Evolutionary conservation across 2,888 invertebrate species (phyloP).

Genomic region (Mycalesis mineus): DNA sequence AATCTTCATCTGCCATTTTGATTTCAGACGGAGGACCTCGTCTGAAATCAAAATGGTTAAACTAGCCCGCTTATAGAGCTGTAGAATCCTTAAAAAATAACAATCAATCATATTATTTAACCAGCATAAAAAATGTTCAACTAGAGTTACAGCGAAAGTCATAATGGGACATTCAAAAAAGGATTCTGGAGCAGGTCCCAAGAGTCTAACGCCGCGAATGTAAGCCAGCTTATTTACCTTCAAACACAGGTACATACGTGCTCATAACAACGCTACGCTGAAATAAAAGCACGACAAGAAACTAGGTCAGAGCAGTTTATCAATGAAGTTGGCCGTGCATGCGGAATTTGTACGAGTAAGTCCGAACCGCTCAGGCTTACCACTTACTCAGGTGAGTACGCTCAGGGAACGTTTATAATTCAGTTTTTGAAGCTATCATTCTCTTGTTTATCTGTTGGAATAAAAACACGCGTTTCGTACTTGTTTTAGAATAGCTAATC

Average conservation of each 20-base stretch:
- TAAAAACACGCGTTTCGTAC: no score
- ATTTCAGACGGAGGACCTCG: no score
- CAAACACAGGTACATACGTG: background rate
- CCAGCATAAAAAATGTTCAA: no score
- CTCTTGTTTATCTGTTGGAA: background rate
- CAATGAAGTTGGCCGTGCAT: constrained; percentile 12
- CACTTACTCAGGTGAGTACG: constrained; percentile 8
- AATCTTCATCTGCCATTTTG: no score
- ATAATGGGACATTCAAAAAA: background rate
- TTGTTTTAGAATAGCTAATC: no score
- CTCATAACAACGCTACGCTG: background rate
- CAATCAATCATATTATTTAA: no score
- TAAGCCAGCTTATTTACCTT: background rate
- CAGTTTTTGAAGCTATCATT: background rate
- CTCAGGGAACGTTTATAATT: background rate
- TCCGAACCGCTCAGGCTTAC: background rate
- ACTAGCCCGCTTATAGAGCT: no score
- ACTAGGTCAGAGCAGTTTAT: constrained; percentile 15
- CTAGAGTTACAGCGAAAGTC: no score
- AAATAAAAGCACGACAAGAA: constrained; percentile 5
- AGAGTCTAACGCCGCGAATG: background rate
- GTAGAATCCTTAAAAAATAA: no score
- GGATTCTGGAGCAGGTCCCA: background rate
- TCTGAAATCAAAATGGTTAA: no score
- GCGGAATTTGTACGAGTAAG: background rate